Base-by-base conservation (phyloP, 2,113 vertebrate genomes). In the Datnioides undecimradiatus region DNA sequence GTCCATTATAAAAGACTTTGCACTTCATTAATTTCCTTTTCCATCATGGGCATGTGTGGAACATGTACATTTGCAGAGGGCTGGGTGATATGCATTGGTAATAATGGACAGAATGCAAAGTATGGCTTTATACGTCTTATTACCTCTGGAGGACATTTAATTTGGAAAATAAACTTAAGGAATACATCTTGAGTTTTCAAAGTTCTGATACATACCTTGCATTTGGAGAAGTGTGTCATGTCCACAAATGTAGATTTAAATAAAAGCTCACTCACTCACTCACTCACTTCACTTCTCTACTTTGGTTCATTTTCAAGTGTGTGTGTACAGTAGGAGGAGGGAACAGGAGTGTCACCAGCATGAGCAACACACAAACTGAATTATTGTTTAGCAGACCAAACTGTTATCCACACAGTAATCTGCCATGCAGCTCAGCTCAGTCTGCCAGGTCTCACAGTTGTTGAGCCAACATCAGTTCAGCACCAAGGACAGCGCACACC, bases 401-500 rank as follows among this genome's bases (percentile, higher is more conserved):
- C 23, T 52, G 2, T 21, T 27, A 29, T 29, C 3, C 48, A 40
- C 23, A 29, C 16, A 40, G 3, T 17, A 40, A 40, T 25, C 25
- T 33, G 11, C 36, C 6, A 10, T 43, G 14, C 0, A 33, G 38
- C 27, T 57, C 38, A 57, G 33, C 16, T 19, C 27, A 43, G n/a
- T n/a, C n/a, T n/a, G n/a, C 2, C 49, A 25, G 17, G 17, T 23
- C 10, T 69, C 34, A 69, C 25, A 23, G 3, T 34, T 12, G n/a
- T n/a, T n/a, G n/a, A n/a, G n/a, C n/a, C 27, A 29, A n/a, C 34
- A 10, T 49, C 34, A 40, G 23, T 70, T 55, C 51, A 79, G 77
- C 41, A 80, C 51, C 51, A 65, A 23, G 68, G 68, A 72, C 59
- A 72, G 76, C 9, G 5, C 59, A 19, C 19, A 31, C 38, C 43